Conservation (phyloP, 2,797 vertebrate species). For the Anniella stebbinsi region DNA sequence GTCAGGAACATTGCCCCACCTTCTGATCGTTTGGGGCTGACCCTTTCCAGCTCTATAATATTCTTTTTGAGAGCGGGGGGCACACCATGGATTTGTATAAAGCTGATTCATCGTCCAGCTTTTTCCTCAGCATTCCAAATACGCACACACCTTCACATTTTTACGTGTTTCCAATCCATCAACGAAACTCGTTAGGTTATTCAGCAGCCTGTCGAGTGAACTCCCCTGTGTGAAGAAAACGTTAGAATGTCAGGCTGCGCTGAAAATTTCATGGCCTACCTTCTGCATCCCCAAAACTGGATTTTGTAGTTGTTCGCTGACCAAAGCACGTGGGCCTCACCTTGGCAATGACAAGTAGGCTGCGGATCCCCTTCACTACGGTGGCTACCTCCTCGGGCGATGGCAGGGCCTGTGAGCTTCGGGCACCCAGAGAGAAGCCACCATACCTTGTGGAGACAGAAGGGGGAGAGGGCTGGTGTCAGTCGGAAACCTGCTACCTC, state of each 20-base stretch:
- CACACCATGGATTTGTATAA: background rate
- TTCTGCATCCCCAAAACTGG: too few relatives aligned
- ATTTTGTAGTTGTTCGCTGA: background rate
- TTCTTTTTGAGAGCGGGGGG: background rate
- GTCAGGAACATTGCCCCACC: background rate
- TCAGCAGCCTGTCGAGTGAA: constrained; percentile 80
- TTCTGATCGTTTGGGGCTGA: background rate
- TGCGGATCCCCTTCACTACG: constrained; percentile 74
- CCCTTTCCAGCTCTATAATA: background rate
- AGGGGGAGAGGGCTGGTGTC: background rate
- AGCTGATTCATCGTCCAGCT: accelerated
- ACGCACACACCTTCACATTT: constrained; percentile 85
- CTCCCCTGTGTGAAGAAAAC: constrained; percentile 78
- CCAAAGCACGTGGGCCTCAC: background rate
- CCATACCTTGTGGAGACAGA: constrained; percentile 82
- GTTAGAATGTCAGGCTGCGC: background rate
- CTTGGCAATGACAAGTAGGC: constrained; percentile 63
- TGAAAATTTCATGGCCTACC: too few relatives aligned
- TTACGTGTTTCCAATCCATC: constrained; percentile 76
- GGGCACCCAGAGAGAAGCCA: constrained; percentile 88
- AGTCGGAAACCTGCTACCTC: background rate
- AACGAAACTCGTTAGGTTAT: constrained; percentile 81
- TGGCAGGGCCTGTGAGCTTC: constrained; percentile 69
- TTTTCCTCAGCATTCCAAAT: accelerated
- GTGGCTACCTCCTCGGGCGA: constrained; percentile 68